Base-by-base conservation (phyloP, 1,140 invertebrate species). In the Gryon sp. region DNA sequence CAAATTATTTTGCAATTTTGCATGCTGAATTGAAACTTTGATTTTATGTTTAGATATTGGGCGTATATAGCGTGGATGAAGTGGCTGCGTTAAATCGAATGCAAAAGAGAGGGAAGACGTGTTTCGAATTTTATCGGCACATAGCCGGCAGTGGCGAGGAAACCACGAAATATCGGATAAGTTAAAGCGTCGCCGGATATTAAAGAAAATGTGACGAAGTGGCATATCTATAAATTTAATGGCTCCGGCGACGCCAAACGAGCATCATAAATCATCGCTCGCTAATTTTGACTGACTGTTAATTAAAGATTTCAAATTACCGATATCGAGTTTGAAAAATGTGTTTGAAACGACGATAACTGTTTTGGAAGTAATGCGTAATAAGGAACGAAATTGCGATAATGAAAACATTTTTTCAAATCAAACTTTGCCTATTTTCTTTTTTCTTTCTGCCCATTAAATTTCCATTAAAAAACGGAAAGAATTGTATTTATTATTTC, bases 201-300 rank as follows among this genome's bases (percentile, higher is more conserved):
- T 76, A 76, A 69, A 57, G 72, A 69, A 76, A 76, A 68, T 63
- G 72, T 69, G 72, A 68, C 62, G 62, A 59, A 74, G 70, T 66
- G 62, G 11, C 48, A 16, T 62, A 63, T 68, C 62, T 46, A 20
- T 45, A 34, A 40, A 68, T 60, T 75, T 68, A 60, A 75, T 57
- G 46, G 24, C 22, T 9, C 5, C 1, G 45, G 0, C 52, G 53
- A 20, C 53, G 52, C 41, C 38, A 16, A 57, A 65, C 36, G 53
- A n/a, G 16, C 11, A 34, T 8, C 52, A 68, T 68, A 68, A 68
- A 68, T 57, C 62, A 55, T 22, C 12, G 14, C 3, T 9, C 40
- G 52, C 41, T 68, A 68, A 68, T 68, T 68, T 68, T 57, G 52
- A 68, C 50, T 68, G 63, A 57, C 63, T 68, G 20, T 57, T 68